Percentiles rank a stretch among this genome's conserved stretches.
These are phyloP conservation scores for Crotalus viridis DNA, from an alignment of 2,113 vertebrate species.

Conservation along the genomic window DNA sequence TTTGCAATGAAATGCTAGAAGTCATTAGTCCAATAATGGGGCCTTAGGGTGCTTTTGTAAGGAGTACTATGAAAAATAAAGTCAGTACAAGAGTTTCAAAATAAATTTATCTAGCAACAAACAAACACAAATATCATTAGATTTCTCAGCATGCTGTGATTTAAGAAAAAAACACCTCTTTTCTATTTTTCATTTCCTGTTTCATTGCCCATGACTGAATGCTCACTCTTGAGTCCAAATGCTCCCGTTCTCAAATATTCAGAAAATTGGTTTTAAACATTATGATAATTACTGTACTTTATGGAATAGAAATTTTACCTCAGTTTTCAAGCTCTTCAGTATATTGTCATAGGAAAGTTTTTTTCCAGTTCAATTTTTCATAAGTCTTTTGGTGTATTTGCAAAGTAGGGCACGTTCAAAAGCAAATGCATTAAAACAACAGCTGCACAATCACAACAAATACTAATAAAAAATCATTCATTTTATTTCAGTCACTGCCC, in stretches of 20 bases:
- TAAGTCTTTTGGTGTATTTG: neutral
- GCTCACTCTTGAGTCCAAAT: neutral
- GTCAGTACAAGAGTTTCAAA: neutral
- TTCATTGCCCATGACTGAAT: neutral
- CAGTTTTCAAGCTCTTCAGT: neutral
- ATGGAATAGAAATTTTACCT: neutral
- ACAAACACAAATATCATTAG: neutral
- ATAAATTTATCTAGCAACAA: neutral
- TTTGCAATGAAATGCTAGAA: slow-evolving; percentile 13
- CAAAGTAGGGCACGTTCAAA: neutral
- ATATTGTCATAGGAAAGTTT: neutral
- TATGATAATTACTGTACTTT: neutral
- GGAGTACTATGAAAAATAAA: neutral
- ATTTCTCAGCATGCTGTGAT: neutral
- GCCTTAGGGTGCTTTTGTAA: neutral
- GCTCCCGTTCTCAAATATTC: neutral
- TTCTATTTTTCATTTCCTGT: neutral
- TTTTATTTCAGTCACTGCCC: neutral
- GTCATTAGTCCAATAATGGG: slow-evolving; percentile 7
- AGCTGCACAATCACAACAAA: neutral
- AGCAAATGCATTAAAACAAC: neutral
- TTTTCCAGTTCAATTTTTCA: neutral
- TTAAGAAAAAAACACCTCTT: neutral
- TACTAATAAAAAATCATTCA: neutral
- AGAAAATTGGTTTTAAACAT: neutral